Percentiles rank a stretch among this genome's conserved stretches.
phyloP scores from a whole-genome alignment of 2,888 invertebrate genomes.

The Microctonus aethiopoides region DNA sequence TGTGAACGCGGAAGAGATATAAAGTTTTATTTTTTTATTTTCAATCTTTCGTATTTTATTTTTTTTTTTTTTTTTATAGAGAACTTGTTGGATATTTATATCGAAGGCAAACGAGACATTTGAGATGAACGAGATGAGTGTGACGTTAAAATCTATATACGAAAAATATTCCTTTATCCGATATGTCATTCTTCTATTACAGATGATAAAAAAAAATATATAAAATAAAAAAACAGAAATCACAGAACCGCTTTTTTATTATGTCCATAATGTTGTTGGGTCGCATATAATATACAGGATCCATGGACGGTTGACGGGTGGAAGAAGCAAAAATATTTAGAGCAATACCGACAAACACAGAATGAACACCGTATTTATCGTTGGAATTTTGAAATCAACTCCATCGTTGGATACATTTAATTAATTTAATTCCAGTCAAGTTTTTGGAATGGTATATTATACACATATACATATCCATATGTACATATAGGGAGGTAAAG shows the following conservation, averaged over 20 bases:
- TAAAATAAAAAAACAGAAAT: neutral
- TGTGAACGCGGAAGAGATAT: conserved; percentile 12
- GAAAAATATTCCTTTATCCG: neutral
- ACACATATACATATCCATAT: conserved; percentile 10
- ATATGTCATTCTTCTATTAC: neutral
- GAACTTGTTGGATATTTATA: neutral
- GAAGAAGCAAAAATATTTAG: neutral
- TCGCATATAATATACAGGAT: neutral
- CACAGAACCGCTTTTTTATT: neutral
- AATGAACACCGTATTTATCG: conserved; percentile 18
- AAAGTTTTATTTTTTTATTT: too few relatives aligned
- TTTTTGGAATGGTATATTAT: conserved; percentile 27
- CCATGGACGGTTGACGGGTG: neutral
- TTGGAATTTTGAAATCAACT: conserved; percentile 13
- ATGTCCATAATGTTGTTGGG: neutral
- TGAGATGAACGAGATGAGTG: neutral
- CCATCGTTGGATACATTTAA: conserved; percentile 21
- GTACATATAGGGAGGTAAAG: conserved; percentile 6
- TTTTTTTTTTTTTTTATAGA: too few relatives aligned
- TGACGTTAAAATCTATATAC: conserved; percentile 14
- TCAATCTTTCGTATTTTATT: too few relatives aligned
- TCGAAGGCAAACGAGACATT: conserved; percentile 30
- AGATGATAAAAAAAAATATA: neutral
- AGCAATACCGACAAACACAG: conserved; percentile 6
- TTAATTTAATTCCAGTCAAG: conserved; percentile 21